Evolutionary conservation across 2,797 vertebrate genomes (phyloP).

Genomic region (Gouania willdenowi): DNA sequence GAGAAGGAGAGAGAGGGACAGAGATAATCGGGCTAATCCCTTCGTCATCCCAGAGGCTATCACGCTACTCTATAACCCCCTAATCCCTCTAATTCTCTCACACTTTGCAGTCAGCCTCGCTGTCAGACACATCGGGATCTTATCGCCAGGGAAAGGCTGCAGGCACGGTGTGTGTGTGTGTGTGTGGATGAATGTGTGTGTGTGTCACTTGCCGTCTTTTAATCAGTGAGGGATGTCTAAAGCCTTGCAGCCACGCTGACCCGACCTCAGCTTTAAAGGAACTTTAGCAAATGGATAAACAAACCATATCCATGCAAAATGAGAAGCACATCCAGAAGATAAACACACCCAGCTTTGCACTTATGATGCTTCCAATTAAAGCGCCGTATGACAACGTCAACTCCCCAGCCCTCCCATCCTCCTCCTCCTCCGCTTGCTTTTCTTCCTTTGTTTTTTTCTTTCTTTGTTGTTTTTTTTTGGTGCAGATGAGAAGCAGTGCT

Average conservation of each 20-base stretch:
- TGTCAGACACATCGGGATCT: slow-evolving; percentile 77
- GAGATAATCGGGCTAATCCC: slow-evolving; percentile 82
- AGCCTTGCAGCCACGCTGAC: slow-evolving; percentile 47
- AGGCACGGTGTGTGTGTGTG: slow-evolving; percentile 30
- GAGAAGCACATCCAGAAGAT: slow-evolving; percentile 30
- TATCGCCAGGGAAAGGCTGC: slow-evolving; percentile 63
- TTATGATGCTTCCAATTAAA: slow-evolving; percentile 56
- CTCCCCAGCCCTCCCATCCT: not conserved
- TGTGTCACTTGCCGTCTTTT: slow-evolving; percentile 40
- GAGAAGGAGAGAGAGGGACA: slow-evolving; percentile 38
- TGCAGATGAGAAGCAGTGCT: slow-evolving; percentile 13
- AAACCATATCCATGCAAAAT: slow-evolving; percentile 40
- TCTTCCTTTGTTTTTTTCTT: not conserved
- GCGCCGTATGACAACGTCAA: slow-evolving; percentile 28
- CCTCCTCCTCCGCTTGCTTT: not conserved
- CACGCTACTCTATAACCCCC: slow-evolving; percentile 78
- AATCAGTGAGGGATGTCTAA: slow-evolving; percentile 55
- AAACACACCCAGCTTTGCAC: slow-evolving; percentile 29
- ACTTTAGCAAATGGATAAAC: slow-evolving; percentile 54
- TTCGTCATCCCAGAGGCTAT: slow-evolving; percentile 79
- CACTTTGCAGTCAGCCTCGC: slow-evolving; percentile 73
- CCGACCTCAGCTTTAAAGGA: slow-evolving; percentile 49
- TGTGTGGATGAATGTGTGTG: slow-evolving; percentile 26
- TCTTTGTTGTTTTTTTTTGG: slow-evolving; percentile 4
- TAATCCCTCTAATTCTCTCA: slow-evolving; percentile 82